Base-by-base conservation (phyloP, 2,113 vertebrate genomes). In the Synchiropus splendidus region DNA sequence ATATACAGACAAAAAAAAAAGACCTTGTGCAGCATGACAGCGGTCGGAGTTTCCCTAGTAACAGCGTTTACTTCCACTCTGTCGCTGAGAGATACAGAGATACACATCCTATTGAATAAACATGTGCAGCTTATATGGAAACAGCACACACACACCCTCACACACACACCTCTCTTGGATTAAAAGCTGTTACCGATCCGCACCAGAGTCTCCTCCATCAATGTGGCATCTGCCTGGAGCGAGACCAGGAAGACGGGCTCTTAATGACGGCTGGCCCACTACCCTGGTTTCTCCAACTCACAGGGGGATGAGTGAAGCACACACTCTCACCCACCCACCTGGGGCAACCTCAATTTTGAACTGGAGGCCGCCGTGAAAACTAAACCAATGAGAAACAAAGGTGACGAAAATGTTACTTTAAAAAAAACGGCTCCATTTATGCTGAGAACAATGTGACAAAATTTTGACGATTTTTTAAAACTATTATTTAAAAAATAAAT, bases 41-140 rank as follows among this genome's bases (percentile, higher is more conserved):
- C 15, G 50, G 56, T 54, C 67, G 15, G 45, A 56, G 75, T 79
- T 77, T 64, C 74, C 78, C 43, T 78, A 64, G 74, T 68, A 77
- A 72, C 73, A 51, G 54, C 36, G 1, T 63, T 61, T 56, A 64
- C 51, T 40, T 51, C 40, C 60, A 67, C 51, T 34, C 42, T 34
- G 42, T 41, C 15, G 16, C 51, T 46, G 37, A 58, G 51, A 37
- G 46, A 63, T 48, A 9, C 47, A 44, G 42, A 67, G 60, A 63
- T 42, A 27, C 34, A 45, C 50, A 56, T 45, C 36, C 41, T 51
- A 31, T 45, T 67, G 34, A 57, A 62, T 51, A 62, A 31, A 53
- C 43, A 53, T 64, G 30, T 39, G 51, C 2, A 15, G 51, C 41
- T 30, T 64, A 58, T 61, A 64, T 52, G 61, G 55, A 16, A 34